Percentiles rank a stretch among this genome's conserved stretches.
Evolutionary conservation across 1,140 invertebrate species (phyloP).

Genomic region (Drosophila asahinai): DNA sequence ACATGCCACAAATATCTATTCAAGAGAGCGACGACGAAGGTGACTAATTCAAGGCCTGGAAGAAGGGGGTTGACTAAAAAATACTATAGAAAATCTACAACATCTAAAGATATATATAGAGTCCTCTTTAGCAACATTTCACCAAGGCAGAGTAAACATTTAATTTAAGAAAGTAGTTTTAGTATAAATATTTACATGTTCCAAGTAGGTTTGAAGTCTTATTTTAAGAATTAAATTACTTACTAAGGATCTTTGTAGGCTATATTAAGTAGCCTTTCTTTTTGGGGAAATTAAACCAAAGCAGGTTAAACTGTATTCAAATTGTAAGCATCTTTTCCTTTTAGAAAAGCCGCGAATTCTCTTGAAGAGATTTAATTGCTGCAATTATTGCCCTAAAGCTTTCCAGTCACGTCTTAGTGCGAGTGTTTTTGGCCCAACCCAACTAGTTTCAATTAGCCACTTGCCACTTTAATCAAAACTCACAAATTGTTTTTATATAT

Average conservation of each 20-base stretch:
- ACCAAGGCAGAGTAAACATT: neutral
- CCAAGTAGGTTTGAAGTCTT: neutral
- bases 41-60: conserved; percentile 28
- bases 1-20: conserved; percentile 49
- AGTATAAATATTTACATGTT: neutral
- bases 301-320: neutral
- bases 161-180: neutral
- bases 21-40: conserved; percentile 25
- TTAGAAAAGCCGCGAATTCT: neutral
- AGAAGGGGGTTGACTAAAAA: conserved; percentile 11
- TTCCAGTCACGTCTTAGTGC: conserved; percentile 28
- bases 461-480: conserved; percentile 64
- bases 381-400: conserved; percentile 3
- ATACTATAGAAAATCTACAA: neutral
- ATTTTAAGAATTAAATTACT: neutral
- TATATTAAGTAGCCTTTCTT: neutral
- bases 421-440: conserved; percentile 17
- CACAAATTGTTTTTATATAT: conserved; percentile 66
- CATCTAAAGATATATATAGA: neutral
- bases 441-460: conserved; percentile 68
- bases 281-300: neutral
- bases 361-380: neutral
- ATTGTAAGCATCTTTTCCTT: neutral
- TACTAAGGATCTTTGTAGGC: too few relatives aligned
- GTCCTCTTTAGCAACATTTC: neutral